Evolutionary conservation across 2,113 vertebrate genomes (phyloP).

Genomic region (Microtus richardsoni): DNA sequence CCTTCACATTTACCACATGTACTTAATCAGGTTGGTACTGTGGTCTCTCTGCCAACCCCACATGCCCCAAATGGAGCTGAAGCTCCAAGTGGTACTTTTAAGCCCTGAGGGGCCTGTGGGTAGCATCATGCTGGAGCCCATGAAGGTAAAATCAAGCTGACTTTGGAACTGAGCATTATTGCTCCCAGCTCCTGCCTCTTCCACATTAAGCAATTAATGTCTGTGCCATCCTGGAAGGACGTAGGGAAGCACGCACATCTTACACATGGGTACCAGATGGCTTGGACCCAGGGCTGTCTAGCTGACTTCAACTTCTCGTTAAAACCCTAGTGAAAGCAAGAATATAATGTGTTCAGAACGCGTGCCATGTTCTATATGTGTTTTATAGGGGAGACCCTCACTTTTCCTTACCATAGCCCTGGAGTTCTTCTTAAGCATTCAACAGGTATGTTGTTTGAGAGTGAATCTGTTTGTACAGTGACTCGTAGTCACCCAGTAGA

Average conservation of each 20-base stretch:
- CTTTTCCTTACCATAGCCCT: background rate
- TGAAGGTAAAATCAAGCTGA: slow-evolving; percentile 70
- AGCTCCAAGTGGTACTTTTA: slow-evolving; percentile 52
- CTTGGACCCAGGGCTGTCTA: slow-evolving; percentile 61
- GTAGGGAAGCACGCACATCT: slow-evolving; percentile 73
- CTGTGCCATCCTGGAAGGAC: slow-evolving; percentile 73
- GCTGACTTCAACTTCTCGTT: slow-evolving; percentile 63
- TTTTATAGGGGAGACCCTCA: slow-evolving; percentile 18
- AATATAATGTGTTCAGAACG: slow-evolving; percentile 42
- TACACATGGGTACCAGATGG: slow-evolving; percentile 81
- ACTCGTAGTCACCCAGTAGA: background rate
- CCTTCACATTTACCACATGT: slow-evolving; percentile 68
- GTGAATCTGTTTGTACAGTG: background rate
- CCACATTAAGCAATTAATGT: slow-evolving; percentile 78
- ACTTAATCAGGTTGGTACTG: slow-evolving; percentile 37
- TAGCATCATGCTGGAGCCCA: slow-evolving; percentile 37
- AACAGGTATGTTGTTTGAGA: background rate
- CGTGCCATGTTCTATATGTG: slow-evolving; percentile 17
- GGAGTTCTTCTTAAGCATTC: background rate
- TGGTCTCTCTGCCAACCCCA: background rate
- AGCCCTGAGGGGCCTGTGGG: slow-evolving; percentile 59
- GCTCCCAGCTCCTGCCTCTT: slow-evolving; percentile 70
- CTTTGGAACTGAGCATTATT: slow-evolving; percentile 71
- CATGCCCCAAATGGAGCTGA: background rate
- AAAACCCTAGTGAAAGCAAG: slow-evolving; percentile 72